Evolutionary conservation across 2,113 vertebrate species (phyloP).

Genomic region (Hemichromis elongatus): DNA sequence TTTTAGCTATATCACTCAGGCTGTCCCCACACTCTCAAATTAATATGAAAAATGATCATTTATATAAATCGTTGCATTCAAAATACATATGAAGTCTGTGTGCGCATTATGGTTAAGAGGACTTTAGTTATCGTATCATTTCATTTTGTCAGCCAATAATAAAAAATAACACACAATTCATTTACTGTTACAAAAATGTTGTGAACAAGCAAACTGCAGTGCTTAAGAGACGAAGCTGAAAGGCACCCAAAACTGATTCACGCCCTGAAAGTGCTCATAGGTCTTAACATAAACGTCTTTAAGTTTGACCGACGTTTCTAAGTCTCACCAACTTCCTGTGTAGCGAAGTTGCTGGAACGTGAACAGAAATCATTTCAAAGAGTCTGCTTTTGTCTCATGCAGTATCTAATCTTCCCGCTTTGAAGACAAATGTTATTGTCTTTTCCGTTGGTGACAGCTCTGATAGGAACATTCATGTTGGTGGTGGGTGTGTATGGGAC

Average conservation of each 20-base stretch:
- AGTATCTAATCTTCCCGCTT: slow-evolving; percentile 47
- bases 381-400: slow-evolving; percentile 36
- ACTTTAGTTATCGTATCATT: not conserved
- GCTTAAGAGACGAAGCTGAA: not conserved
- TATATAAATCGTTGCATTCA: accelerated
- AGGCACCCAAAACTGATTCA: not conserved
- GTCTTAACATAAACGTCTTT: not conserved
- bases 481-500: slow-evolving; percentile 1
- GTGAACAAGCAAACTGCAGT: not conserved
- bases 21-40: not conserved
- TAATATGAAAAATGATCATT: not conserved
- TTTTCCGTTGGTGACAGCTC: slow-evolving; percentile 19
- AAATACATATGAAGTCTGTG: not conserved
- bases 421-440: slow-evolving; percentile 41
- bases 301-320: not conserved
- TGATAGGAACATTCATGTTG: slow-evolving; percentile 58
- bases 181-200: not conserved
- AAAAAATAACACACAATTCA: not conserved
- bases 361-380: slow-evolving; percentile 36
- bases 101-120: not conserved
- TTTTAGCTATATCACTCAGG: not conserved
- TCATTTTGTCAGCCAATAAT: not conserved
- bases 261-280: not conserved
- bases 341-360: slow-evolving; percentile 11
- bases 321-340: not conserved